phyloP scores from a whole-genome alignment of 2,888 invertebrate genomes.

The Acleris holmiana region DNA sequence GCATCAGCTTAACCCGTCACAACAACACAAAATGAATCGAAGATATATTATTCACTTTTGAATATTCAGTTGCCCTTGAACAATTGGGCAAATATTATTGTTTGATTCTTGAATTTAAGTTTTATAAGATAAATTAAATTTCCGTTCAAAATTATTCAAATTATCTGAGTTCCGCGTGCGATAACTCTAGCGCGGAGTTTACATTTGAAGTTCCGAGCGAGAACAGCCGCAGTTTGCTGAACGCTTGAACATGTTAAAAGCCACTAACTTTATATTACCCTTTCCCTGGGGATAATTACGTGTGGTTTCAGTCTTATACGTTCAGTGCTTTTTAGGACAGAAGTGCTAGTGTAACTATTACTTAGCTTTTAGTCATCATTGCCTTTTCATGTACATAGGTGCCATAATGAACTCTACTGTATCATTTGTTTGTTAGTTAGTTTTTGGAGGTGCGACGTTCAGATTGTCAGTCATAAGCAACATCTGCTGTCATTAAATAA shows the following conservation, averaged over 20 bases:
- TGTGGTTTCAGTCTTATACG: slow-evolving; percentile 50
- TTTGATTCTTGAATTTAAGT: slow-evolving; percentile 29
- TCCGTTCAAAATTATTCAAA: slow-evolving; percentile 56
- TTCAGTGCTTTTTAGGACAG: slow-evolving; percentile 34
- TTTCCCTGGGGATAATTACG: slow-evolving; percentile 65
- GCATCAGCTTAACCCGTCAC: too few relatives aligned
- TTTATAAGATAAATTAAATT: slow-evolving; percentile 39
- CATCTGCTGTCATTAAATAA: too few relatives aligned
- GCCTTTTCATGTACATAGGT: too few relatives aligned
- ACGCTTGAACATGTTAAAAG: slow-evolving; percentile 74
- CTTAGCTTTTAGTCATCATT: slow-evolving; percentile 2
- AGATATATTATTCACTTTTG: slow-evolving; percentile 17
- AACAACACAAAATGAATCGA: not conserved
- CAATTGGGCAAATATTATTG: slow-evolving; percentile 31
- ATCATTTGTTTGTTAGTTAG: too few relatives aligned
- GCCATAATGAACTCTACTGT: too few relatives aligned
- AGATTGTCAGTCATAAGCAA: too few relatives aligned
- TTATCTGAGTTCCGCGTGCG: slow-evolving; percentile 51
- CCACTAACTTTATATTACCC: slow-evolving; percentile 73
- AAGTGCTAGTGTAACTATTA: slow-evolving; percentile 20
- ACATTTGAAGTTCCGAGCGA: slow-evolving; percentile 65
- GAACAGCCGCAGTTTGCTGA: slow-evolving; percentile 69
- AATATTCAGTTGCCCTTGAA: slow-evolving; percentile 15
- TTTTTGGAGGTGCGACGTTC: too few relatives aligned
- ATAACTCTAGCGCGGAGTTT: slow-evolving; percentile 57